Evolutionary conservation across 1,140 invertebrate genomes (phyloP).

Genomic region (Drosophila asahinai): DNA sequence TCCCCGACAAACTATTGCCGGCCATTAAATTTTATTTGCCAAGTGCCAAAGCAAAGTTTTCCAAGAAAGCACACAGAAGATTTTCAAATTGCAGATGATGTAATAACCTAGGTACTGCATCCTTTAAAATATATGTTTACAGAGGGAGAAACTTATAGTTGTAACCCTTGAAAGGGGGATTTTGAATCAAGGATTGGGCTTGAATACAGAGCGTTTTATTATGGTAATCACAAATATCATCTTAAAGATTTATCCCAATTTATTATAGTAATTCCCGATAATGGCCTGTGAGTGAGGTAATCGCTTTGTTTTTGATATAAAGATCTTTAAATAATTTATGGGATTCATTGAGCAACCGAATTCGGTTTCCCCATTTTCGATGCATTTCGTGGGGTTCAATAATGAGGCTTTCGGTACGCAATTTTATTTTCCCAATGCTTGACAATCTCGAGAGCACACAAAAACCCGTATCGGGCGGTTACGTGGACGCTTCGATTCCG

Average conservation of each 20-base stretch:
- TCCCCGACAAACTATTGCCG: constrained; percentile 36
- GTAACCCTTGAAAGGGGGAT: no score
- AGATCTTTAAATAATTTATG: constrained; percentile 17
- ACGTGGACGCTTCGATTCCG: constrained; percentile 53
- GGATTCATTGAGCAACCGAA: constrained; percentile 3
- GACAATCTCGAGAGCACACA: constrained; percentile 60
- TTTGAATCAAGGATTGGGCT: not conserved
- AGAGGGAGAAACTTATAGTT: not conserved
- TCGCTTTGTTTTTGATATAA: constrained; percentile 15
- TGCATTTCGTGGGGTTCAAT: constrained; percentile 52
- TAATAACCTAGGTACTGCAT: constrained; percentile 8
- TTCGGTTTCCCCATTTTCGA: constrained; percentile 29
- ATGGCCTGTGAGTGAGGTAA: not conserved
- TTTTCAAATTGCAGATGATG: constrained; percentile 35
- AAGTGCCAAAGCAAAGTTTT: constrained; percentile 37
- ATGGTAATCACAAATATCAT: not conserved
- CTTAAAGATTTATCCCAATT: not conserved
- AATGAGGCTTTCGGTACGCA: constrained; percentile 64
- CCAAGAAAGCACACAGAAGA: constrained; percentile 46
- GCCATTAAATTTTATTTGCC: constrained; percentile 53
- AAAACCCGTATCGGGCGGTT: constrained; percentile 42
- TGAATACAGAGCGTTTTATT: not conserved
- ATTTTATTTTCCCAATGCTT: constrained; percentile 73
- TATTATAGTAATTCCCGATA: not conserved
- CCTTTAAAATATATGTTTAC: not conserved